Evolutionary conservation across 2,797 vertebrate genomes (phyloP).

Genomic region (Sebastes elongatus): DNA sequence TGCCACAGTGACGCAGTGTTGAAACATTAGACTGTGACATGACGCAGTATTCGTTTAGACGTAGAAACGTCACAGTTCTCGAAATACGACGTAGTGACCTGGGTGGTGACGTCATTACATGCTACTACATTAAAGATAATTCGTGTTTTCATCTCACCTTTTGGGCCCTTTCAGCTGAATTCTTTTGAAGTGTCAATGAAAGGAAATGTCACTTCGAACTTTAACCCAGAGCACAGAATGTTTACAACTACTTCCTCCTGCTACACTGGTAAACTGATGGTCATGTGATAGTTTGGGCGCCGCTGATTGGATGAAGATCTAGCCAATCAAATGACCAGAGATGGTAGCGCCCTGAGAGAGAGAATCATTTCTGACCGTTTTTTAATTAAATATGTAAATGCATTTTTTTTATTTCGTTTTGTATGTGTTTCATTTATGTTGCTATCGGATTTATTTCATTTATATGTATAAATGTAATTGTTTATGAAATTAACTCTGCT

Average conservation of each 20-base stretch:
- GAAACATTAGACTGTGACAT: no score
- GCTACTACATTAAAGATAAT: neutral
- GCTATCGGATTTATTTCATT: no score
- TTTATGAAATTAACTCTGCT: no score
- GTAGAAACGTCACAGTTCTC: neutral
- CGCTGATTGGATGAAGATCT: constrained; percentile 51
- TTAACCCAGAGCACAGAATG: neutral
- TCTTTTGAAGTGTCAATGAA: neutral
- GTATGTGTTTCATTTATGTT: no score
- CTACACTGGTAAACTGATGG: constrained; percentile 32
- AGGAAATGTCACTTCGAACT: neutral
- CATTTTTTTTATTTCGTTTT: no score
- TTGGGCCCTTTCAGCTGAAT: neutral
- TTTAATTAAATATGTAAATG: no score
- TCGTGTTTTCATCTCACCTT: neutral
- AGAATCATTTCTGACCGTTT: no score
- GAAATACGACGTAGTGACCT: no score
- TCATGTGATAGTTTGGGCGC: constrained; percentile 66
- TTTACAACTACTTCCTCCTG: neutral
- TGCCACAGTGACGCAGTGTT: neutral
- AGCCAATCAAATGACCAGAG: constrained; percentile 52
- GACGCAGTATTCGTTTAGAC: neutral
- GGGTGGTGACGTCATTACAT: neutral
- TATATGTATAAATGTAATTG: no score
- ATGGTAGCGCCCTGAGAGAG: neutral